A percentile compares a stretch with the other conserved stretches of the same genome.
Evolutionary conservation across 1,140 invertebrate species (phyloP).

Genomic region (Trachymyrmex cornetzi): DNA sequence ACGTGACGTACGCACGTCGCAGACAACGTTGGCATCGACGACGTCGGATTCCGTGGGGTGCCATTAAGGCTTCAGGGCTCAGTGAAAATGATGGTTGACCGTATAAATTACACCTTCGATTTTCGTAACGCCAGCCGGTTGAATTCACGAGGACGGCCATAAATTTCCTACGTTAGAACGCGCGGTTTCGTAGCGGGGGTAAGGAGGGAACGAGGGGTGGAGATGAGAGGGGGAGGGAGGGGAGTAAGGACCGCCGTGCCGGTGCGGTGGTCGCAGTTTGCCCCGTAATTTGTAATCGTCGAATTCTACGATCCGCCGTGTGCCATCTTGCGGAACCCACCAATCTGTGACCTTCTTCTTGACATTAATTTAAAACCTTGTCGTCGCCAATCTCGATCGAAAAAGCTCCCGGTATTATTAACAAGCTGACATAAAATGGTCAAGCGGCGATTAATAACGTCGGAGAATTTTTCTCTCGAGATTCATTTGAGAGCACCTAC

Average conservation of each 20-base stretch:
- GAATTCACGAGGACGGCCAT: constrained; percentile 71
- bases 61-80: constrained; percentile 69
- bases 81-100: constrained; percentile 68
- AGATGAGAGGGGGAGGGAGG: neutral
- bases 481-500: neutral
- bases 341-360: constrained; percentile 57
- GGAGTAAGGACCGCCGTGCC: constrained; percentile 5
- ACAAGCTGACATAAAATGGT: constrained; percentile 38
- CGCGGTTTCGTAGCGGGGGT: constrained; percentile 34
- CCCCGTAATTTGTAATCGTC: constrained; percentile 70
- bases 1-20: constrained; percentile 48
- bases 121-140: constrained; percentile 71
- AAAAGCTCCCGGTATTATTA: constrained; percentile 68
- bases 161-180: constrained; percentile 71
- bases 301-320: constrained; percentile 58
- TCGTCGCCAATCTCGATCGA: constrained; percentile 54
- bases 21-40: neutral
- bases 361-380: constrained; percentile 62
- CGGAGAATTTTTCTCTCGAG: neutral
- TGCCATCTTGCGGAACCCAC: constrained; percentile 48
- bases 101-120: constrained; percentile 76
- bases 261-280: constrained; percentile 61
- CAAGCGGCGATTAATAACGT: constrained; percentile 45
- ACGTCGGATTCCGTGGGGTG: constrained; percentile 18
- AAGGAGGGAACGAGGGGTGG: neutral